A percentile compares a stretch with the other conserved stretches of the same genome.
phyloP scores from a whole-genome alignment of 2,113 vertebrate species.

The pig (Sus scrofa) region DNA sequence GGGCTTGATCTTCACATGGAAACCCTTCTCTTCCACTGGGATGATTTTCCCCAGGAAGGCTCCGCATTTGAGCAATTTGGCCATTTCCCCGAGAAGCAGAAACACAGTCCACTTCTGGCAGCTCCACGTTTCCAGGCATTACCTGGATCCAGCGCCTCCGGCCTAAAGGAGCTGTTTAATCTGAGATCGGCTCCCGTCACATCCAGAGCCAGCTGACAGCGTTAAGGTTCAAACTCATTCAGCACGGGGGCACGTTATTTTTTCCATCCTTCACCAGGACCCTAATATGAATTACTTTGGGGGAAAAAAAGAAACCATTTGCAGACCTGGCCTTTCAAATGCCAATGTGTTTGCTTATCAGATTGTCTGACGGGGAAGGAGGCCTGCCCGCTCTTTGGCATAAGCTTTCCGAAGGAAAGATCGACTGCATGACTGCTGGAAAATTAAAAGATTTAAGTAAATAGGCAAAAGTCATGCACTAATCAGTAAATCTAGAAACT shows the following conservation, averaged over 20 bases:
- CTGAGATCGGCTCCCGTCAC: conserved; percentile 38
- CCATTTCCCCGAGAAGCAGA: conserved; percentile 5
- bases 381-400: no score
- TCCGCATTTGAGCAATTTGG: neutral
- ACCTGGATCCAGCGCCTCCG: neutral
- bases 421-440: neutral
- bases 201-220: conserved; percentile 9
- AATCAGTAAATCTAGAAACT: conserved; percentile 40
- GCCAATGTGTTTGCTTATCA: conserved; percentile 57
- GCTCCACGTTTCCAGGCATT: conserved; percentile 52
- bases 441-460: neutral
- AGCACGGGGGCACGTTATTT: conserved; percentile 47
- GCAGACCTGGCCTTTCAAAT: conserved; percentile 41
- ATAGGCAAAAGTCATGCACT: neutral
- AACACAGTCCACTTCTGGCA: neutral
- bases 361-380: conserved; percentile 15
- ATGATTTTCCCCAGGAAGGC: neutral
- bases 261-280: conserved; percentile 28
- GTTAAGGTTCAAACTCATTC: conserved; percentile 64
- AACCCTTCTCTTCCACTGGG: neutral
- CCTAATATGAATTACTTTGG: conserved; percentile 62
- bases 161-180: conserved; percentile 46
- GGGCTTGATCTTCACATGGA: neutral
- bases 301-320: neutral
- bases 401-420: conserved; percentile 17